Percentiles rank a stretch among this genome's conserved stretches.
Conservation (phyloP, 2,113 vertebrate species). For the Mugil cephalus region DNA sequence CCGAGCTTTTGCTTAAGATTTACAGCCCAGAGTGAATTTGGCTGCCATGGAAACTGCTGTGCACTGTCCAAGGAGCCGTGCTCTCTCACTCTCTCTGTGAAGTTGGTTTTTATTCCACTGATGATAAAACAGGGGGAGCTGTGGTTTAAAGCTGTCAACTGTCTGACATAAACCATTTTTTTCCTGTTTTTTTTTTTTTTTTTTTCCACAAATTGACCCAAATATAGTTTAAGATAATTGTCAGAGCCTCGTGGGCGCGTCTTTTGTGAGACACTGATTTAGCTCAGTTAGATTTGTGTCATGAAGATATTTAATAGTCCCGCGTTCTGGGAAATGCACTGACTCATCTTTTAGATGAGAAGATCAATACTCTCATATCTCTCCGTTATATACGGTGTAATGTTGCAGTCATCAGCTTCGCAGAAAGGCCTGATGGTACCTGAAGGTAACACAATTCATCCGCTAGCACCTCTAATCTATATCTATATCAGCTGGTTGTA, state of each 20-base stretch:
- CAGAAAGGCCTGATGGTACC: no score
- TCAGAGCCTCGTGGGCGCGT: background rate
- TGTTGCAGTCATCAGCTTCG: no score
- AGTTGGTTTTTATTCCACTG: background rate
- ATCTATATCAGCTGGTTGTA: background rate
- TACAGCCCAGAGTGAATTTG: background rate
- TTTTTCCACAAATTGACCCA: background rate
- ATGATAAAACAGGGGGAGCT: no score
- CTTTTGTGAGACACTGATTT: no score
- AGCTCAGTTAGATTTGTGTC: background rate
- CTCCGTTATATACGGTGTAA: no score
- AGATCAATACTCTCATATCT: background rate
- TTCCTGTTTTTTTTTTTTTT: no score
- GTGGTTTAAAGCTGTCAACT: background rate
- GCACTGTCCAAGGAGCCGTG: no score
- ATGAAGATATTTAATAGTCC: background rate
- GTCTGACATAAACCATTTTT: background rate
- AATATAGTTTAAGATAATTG: background rate
- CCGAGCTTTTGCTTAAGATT: slow-evolving; percentile 20
- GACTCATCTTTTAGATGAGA: no score
- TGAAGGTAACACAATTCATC: no score
- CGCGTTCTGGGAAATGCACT: background rate
- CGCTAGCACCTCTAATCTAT: no score
- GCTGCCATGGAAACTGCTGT: background rate
- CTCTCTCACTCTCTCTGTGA: no score